phyloP scores from a whole-genome alignment of 1,140 invertebrate genomes.

The Camponotus vicinus region DNA sequence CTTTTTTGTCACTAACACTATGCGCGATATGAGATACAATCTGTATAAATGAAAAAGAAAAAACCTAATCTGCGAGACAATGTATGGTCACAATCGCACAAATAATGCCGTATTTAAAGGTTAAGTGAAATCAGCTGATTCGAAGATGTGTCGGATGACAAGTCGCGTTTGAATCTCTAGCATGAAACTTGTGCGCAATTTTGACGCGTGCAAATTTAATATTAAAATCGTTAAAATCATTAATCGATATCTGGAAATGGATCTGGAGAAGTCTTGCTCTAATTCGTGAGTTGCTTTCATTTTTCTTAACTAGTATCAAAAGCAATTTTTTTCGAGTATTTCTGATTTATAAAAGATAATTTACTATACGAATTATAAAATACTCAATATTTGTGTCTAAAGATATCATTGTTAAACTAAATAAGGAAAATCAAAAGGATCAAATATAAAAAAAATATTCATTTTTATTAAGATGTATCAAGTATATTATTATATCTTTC shows the following conservation, averaged over 20 bases:
- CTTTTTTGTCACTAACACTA: neutral
- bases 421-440: neutral
- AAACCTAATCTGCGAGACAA: neutral
- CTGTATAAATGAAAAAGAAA: neutral
- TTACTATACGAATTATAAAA: neutral
- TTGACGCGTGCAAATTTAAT: conserved; percentile 1
- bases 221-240: conserved; percentile 16
- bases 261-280: neutral
- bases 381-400: neutral
- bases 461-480: neutral
- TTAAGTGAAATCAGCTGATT: neutral
- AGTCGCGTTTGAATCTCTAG: neutral
- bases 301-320: neutral
- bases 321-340: neutral
- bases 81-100: neutral
- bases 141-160: conserved; percentile 1
- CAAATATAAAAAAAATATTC: neutral
- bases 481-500: neutral
- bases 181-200: neutral
- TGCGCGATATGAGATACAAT: neutral
- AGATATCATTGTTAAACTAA: neutral
- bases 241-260: neutral
- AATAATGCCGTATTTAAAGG: neutral
- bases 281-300: neutral
- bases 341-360: neutral